Base-by-base conservation (phyloP, 2,888 invertebrate genomes). In the Hyppa rectilinea region DNA sequence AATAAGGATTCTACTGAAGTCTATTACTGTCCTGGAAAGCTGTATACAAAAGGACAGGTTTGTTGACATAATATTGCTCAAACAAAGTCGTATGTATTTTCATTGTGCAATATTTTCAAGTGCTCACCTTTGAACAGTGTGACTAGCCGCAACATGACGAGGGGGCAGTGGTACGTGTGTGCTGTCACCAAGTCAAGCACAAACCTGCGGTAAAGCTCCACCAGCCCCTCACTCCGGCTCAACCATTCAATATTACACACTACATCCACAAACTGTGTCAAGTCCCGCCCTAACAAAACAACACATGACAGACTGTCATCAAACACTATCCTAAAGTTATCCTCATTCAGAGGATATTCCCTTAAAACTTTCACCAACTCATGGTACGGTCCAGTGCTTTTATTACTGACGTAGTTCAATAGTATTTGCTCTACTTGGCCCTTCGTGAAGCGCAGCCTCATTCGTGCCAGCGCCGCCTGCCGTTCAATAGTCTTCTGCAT, bases 381-480 rank as follows among this genome's bases (percentile, higher is more conserved):
- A 70, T 90, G 90, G 78, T 96, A 96, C 0, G 94, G 91, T 20
- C 91, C 93, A 29, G 87, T 81, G 65, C 91, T 93, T 31, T 92
- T 92, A 38, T 94, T 91, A 55, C 90, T 91, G 2, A 93, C 88
- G 63, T 94, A 93, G 76, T 91, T 92, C 2, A 91, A 52, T 31
- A 96, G 83, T 29, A 96, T 94, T 56, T 92, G 89, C 77, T 96
- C 93, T 4, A 96, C 90, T 90, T 96, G 95, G 23, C 92, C 92
- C 31, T 93, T 92, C 29, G 92, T 90, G 55, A 96, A 91, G 55
- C 91, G 92, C 70, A 96, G 90, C 65, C 94, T 94, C 69, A 94
- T 89, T 1, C 93, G 93, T 2, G 92, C 91, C 1, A 92, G 78
- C 0, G 94, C 91, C 12, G 92, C 90, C 73, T 95, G 94, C 0